Base-by-base conservation (phyloP, 2,797 vertebrate species). In the Tolypeutes matacus region DNA sequence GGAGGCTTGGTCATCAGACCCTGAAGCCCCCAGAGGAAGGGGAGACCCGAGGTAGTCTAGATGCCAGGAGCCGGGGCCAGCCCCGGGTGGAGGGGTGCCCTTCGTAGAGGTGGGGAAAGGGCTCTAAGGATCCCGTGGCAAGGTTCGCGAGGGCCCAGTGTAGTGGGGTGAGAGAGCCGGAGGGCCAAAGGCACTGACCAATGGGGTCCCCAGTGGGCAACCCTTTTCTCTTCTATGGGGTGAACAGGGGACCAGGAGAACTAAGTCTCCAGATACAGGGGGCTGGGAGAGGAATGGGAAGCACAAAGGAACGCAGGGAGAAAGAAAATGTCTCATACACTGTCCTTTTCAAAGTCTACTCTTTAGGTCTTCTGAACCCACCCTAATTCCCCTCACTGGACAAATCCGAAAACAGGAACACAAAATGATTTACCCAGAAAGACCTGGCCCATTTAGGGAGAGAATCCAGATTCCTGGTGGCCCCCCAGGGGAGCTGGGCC, bases 401-500 rank as follows among this genome's bases (percentile, higher is more conserved):
- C 29, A 27, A 64, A 13, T 65, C n/a, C 23, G 34, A 1, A 53
- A 29, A 13, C 49, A 29, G 70, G 53, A 73, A 67, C 25, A 3
- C 58, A 12, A 2, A 12, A 42, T 0, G 17, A n/a, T 15, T 46
- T 5, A 17, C 51, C 51, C 36, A 25, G 49, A 78, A 49, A n/a
- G 70, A 23, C 39, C 58, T 2, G 21, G 31, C 27, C 29, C 27
- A 5, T 14, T 36, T 14, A 9, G 7, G 27, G n/a, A 0, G 0
- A 46, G 42, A 53, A 13, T 46, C 0, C 0, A 29, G 69, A 36
- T 0, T 17, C 5, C 60, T 5, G 2, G 0, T 18, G 77, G 18
- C 23, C 46, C 3, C 53, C 12, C 5, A 10, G 31, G 23, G 7
- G 60, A 5, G 20, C 58, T 34, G 18, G 56, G 31, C 11, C 34